phyloP scores from a whole-genome alignment of 2,113 vertebrate genomes.

The Cyanocitta stelleri region DNA sequence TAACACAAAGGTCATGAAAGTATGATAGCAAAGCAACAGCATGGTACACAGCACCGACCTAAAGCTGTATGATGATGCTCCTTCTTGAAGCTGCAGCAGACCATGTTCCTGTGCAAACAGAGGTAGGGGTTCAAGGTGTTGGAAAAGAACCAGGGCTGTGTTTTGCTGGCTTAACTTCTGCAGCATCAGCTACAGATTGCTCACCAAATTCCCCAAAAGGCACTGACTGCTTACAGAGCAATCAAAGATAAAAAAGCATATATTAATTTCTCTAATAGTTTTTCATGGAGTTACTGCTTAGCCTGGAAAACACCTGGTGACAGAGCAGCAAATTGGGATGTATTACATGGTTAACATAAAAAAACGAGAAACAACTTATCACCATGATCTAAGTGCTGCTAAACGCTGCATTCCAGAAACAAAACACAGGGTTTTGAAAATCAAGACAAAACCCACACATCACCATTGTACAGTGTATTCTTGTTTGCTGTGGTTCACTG shows the following conservation, averaged over 20 bases:
- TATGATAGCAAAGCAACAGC: conserved; percentile 96
- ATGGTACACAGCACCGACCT: conserved; percentile 94
- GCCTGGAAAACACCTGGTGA: background rate
- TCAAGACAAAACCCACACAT: background rate
- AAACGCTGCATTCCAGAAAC: background rate
- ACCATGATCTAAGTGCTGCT: background rate
- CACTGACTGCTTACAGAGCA: background rate
- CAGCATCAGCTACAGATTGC: background rate
- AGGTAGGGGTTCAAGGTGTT: background rate
- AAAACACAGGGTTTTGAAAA: background rate
- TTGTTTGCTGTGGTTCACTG: background rate
- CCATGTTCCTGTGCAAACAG: conserved; percentile 84
- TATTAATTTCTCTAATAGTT: background rate
- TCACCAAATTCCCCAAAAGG: background rate
- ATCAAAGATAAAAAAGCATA: background rate
- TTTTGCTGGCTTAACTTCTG: background rate
- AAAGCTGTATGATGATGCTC: conserved; percentile 84
- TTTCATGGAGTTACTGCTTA: background rate
- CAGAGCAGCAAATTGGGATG: background rate
- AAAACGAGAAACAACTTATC: background rate
- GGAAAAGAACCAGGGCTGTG: background rate
- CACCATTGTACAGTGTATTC: background rate
- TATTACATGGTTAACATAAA: background rate
- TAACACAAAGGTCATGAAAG: conserved; percentile 96
- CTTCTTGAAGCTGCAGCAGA: conserved; percentile 91